phyloP scores from a whole-genome alignment of 2,113 vertebrate species.

The Paramisgurnus dabryanus region DNA sequence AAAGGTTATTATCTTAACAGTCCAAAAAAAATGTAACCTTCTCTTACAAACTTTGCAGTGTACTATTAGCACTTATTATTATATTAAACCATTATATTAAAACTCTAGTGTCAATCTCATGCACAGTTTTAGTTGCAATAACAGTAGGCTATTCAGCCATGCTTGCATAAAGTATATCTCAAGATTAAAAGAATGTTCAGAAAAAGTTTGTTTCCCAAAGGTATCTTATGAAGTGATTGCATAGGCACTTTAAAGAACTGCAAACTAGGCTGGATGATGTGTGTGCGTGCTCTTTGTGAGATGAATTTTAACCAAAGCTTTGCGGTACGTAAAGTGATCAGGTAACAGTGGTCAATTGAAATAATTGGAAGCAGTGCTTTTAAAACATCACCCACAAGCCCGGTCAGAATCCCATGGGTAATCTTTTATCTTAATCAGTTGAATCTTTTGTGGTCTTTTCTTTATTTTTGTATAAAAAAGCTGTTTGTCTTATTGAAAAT shows the following conservation, averaged over 20 bases:
- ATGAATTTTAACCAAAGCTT: slow-evolving; percentile 57
- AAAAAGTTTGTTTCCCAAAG: slow-evolving; percentile 50
- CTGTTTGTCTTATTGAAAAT: background rate
- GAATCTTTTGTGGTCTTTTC: background rate
- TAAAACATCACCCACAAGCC: slow-evolving; percentile 19
- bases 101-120: too few relatives aligned
- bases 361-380: slow-evolving; percentile 28
- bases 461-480: background rate
- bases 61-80: too few relatives aligned
- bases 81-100: too few relatives aligned
- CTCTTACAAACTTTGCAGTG: too few relatives aligned
- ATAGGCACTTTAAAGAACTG: slow-evolving; percentile 59
- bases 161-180: background rate
- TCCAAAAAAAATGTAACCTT: too few relatives aligned
- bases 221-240: slow-evolving; percentile 48
- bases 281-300: slow-evolving; percentile 50
- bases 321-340: background rate
- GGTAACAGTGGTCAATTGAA: slow-evolving; percentile 23
- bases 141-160: background rate
- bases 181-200: background rate
- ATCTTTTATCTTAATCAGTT: background rate
- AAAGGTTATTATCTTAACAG: too few relatives aligned
- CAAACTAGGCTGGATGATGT: slow-evolving; percentile 51
- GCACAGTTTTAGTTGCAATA: background rate
- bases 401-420: background rate